A percentile compares a stretch with the other conserved stretches of the same genome.
phyloP scores from a whole-genome alignment of 2,797 vertebrate species.

The Petrocephalus sullivani region DNA sequence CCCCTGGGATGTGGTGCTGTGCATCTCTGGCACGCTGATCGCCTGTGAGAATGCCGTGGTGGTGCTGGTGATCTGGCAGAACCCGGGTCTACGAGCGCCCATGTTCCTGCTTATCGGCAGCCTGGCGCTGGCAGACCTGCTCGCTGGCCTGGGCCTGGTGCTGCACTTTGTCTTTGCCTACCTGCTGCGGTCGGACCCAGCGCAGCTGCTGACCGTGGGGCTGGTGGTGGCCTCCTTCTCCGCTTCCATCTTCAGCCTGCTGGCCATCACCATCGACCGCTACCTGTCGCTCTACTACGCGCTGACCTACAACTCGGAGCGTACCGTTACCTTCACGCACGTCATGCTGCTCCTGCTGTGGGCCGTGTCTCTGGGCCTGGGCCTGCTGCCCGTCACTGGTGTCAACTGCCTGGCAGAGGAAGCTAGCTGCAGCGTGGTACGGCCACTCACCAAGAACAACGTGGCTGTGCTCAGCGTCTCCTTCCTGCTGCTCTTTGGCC shows the following conservation, averaged over 20 bases:
- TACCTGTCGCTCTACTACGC: slow-evolving; percentile 98
- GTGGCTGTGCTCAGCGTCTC: slow-evolving; percentile 86
- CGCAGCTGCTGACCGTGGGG: slow-evolving; percentile 86
- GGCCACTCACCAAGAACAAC: slow-evolving; percentile 95
- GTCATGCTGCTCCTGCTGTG: slow-evolving; percentile 91
- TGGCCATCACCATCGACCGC: slow-evolving; percentile 97
- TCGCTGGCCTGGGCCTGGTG: slow-evolving; percentile 90
- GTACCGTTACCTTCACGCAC: slow-evolving; percentile 93
- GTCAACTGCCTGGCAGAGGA: slow-evolving; percentile 94
- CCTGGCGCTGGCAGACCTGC: slow-evolving; percentile 91
- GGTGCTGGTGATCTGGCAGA: slow-evolving; percentile 98
- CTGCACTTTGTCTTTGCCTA: slow-evolving; percentile 94
- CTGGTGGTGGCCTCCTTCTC: slow-evolving; percentile 97
- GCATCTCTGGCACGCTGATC: slow-evolving; percentile 91
- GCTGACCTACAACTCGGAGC: slow-evolving; percentile 94
- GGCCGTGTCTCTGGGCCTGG: slow-evolving; percentile 86
- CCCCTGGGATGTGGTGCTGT: slow-evolving; percentile 97
- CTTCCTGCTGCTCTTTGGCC: slow-evolving; percentile 92
- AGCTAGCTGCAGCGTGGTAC: slow-evolving; percentile 88
- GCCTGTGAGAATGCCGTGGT: slow-evolving; percentile 95
- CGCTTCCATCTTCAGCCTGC: slow-evolving; percentile 91
- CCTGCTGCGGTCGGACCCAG: slow-evolving; percentile 85
- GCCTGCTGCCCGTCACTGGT: slow-evolving; percentile 86
- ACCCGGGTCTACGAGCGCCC: slow-evolving; percentile 85
- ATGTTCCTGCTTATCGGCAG: slow-evolving; percentile 98